Evolutionary conservation across 2,888 invertebrate species (phyloP), one percentile per base, ranked within the genome.

Genomic region (Brenthis daphne): DNA sequence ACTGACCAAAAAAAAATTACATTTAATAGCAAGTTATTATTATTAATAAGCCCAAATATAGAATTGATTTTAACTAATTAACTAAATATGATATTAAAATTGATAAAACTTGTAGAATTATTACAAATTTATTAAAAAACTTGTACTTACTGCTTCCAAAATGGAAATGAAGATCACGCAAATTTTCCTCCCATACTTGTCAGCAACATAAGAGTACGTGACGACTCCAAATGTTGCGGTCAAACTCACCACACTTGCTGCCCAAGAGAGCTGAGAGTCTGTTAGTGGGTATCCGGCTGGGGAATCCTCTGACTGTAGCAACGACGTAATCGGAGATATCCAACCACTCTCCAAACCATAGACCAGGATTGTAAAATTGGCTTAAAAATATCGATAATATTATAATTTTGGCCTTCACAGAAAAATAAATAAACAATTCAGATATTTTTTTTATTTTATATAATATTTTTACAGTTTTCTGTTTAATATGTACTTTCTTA

Each of bases 161-260:
- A 92, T 54, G 1, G 88, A 83, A 14, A 92, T 84, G 0, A 89
- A 56, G 16, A 93, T 77, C 0, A 91, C 81, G 1, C 89, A 81
- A 12, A 73, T 69, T 77, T 88, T 93, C 24, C 94, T 82, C 0
- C 93, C 93, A 69, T 80, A 83, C 37, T 74, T 79, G 70, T 93
- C 90, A 0, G 88, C 85, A 6, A 88, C 53, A 63, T 81, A 79
- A 4, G 92, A 83, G 74, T 86, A 92, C 0, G 87, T 60, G 1
- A 89, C 79, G 8, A 88, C 87, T 0, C 87, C 86, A 12, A 82
- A 68, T 14, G 83, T 77, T 14, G 85, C 91, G 0, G 87, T 83
- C 11, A 91, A 73, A 65, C 86, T 83, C 68, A 89, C 77, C 5
- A 85, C 70, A 6, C 92, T 88, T 4, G 87, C 90, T 51, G 93